Percentiles rank a stretch among this genome's conserved stretches.
Conservation (phyloP, 2,888 invertebrate species). For the Tinea pellionella region DNA sequence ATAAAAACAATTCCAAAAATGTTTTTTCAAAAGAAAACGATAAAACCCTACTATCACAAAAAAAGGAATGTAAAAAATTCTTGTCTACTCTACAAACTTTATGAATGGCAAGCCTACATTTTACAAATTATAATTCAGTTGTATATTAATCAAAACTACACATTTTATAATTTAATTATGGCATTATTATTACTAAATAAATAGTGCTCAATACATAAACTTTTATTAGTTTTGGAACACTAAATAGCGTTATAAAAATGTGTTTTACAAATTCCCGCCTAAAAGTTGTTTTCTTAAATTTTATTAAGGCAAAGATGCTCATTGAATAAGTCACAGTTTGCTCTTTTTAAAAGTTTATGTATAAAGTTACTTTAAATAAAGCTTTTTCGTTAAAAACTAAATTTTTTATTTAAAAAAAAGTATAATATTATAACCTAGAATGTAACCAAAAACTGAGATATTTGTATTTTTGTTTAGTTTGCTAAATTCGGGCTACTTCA, state of each 20-base stretch:
- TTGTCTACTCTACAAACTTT: neutral
- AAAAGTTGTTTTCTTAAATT: no score
- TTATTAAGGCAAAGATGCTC: no score
- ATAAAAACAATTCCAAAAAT: conserved; percentile 28
- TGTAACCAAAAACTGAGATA: no score
- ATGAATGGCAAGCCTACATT: neutral
- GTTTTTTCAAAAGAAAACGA: neutral
- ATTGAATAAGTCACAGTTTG: no score
- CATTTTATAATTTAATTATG: conserved; percentile 3
- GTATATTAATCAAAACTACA: neutral
- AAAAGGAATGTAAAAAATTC: neutral
- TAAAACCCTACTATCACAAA: conserved; percentile 5
- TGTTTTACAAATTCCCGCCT: neutral
- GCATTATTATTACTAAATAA: conserved; percentile 10
- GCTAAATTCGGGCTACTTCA: neutral
- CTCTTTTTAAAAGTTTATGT: neutral
- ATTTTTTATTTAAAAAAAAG: neutral
- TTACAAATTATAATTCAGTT: neutral
- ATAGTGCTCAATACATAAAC: neutral
- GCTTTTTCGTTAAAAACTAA: neutral
- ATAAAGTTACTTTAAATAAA: neutral
- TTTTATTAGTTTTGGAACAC: neutral
- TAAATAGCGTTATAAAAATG: no score
- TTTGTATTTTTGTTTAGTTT: no score
- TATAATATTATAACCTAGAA: no score